phyloP scores from a whole-genome alignment of 2,113 vertebrate genomes.

The Eclectus roratus region DNA sequence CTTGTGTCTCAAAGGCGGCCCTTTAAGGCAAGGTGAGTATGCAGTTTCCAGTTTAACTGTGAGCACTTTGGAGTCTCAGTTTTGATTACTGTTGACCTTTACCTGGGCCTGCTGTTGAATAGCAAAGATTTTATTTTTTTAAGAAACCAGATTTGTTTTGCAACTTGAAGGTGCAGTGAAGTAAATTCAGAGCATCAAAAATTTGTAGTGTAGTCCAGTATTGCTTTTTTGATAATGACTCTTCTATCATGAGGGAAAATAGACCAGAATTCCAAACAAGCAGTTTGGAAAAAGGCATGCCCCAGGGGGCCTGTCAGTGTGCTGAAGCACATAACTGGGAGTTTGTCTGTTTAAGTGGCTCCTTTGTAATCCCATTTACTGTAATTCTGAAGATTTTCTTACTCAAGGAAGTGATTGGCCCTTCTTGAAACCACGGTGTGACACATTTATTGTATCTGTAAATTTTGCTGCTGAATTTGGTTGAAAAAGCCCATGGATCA shows the following conservation, averaged over 20 bases:
- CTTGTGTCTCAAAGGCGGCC: slow-evolving; percentile 74
- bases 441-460: neutral
- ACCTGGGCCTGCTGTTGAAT: rapidly evolving
- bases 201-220: neutral
- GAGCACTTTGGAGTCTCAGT: neutral
- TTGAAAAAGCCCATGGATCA: neutral
- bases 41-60: neutral
- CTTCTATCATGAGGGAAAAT: neutral
- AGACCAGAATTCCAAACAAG: neutral
- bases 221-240: neutral
- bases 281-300: neutral
- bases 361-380: neutral
- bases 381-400: neutral
- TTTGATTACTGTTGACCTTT: neutral
- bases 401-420: neutral
- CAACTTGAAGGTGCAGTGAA: rapidly evolving
- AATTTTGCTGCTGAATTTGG: neutral
- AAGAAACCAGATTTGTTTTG: neutral
- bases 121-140: neutral
- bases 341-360: neutral
- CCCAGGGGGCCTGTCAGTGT: neutral
- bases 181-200: neutral
- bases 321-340: neutral
- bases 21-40: slow-evolving; percentile 64
- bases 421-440: neutral